Evolutionary conservation across 2,888 invertebrate species (phyloP), one percentile per base, ranked within the genome.

Genomic region (Coecobrya sp.): DNA sequence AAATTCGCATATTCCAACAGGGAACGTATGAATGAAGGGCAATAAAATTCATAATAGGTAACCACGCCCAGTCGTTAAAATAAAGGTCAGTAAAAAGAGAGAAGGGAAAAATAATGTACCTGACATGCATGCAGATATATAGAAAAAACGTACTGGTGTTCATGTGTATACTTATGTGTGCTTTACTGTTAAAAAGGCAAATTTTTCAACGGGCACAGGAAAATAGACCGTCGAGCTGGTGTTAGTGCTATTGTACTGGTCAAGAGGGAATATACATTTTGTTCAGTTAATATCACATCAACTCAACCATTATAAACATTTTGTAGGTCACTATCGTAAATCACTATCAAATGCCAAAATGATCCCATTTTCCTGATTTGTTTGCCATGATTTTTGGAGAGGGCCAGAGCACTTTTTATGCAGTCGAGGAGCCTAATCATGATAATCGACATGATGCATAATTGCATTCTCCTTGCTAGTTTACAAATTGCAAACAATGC

Each of bases 11-110:
- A 76, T 76, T 76, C 45, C 81, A 82, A 59, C 55, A 36, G 81
- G 59, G 79, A 79, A 52, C 27, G 79, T 59, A 79, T 85, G 86
- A 86, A 87, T 87, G 82, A 86, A 91, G 55, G 86, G 91, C 91
- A 91, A 87, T 91, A 91, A 91, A 91, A 91, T 91, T 91, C 91
- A 91, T 87, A 91, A 91, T 86, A 91, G 82, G 59, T 82, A 49
- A 45, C 86, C 91, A 91, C 91, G 91, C 91, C 91, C 86, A 91
- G 86, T 91, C 91, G 70, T 91, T 86, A 86, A 86, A 87, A 87
- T 87, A 91, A 91, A 91, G 91, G 91, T 91, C 91, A 86, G 30
- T 49, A 30, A 70, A 89, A 76, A 19, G 70, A 22, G 45, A 55
- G 30, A 27, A 55, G 62, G 70, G 27, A 81, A 52, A 81, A 55